A percentile compares a stretch with the other conserved stretches of the same genome.
phyloP scores from a whole-genome alignment of 1,140 invertebrate genomes.

The Leptinotarsa lineolata region DNA sequence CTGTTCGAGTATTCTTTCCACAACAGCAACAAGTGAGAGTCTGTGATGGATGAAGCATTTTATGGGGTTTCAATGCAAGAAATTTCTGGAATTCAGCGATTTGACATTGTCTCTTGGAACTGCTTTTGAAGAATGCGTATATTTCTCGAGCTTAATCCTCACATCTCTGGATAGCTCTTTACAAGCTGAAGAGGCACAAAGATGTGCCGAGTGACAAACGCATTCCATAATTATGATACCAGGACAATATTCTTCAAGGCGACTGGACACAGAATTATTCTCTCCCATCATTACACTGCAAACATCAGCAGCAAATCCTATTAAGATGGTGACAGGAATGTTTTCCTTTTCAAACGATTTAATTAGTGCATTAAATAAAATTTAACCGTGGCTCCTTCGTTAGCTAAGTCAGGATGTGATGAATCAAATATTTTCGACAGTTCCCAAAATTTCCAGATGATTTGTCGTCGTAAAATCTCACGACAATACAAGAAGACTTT shows the following conservation, averaged over 20 bases:
- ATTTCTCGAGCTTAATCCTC: no score
- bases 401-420: no score
- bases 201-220: conserved; percentile 53
- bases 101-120: conserved; percentile 47
- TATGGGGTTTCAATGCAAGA: conserved; percentile 25
- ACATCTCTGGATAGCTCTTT: conserved; percentile 48
- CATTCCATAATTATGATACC: conserved; percentile 53
- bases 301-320: conserved; percentile 55
- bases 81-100: conserved; percentile 27
- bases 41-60: conserved; percentile 29
- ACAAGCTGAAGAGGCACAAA: conserved; percentile 50
- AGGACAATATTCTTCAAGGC: conserved; percentile 44
- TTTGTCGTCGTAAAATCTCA: no score
- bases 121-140: conserved; percentile 49
- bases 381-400: no score
- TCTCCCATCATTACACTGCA: conserved; percentile 53
- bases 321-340: no score
- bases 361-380: no score
- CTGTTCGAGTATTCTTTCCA: conserved; percentile 27
- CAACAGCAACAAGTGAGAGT: conserved; percentile 28
- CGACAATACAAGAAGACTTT: no score
- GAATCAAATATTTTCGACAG: no score
- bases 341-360: no score
- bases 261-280: conserved; percentile 49
- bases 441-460: no score